Evolutionary conservation across 2,797 vertebrate species (phyloP), one percentile per base, ranked within the genome.

Genomic region (Echiichthys vipera): DNA sequence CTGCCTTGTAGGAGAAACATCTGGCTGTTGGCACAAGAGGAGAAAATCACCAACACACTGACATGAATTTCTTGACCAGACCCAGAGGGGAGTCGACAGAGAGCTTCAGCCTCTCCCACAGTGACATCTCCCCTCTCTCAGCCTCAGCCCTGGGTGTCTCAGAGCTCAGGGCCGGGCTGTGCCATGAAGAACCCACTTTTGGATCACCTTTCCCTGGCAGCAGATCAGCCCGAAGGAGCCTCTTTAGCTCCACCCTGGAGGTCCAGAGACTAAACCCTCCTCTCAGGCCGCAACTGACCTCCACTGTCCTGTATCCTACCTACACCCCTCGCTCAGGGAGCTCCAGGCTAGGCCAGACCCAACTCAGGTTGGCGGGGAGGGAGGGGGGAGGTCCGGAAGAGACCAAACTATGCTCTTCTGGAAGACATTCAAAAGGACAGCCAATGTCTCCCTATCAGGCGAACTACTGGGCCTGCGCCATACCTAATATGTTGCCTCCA

Each of bases 391-490:
- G 20, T 5, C 18, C 32, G 20, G 30, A 2, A 40, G 69, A 74
- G 7, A 63, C 12, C 18, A 39, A 40, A 45, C n/a, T 24, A 10
- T 42, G 7, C 30, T 83, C 81, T 20, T 42, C 49, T 54, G 43
- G 39, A 17, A 54, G 32, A 13, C 59, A 49, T 47, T 74, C 49
- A 40, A 84, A 84, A 32, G 65, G 37, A 25, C 53, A 24, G 3
- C 51, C 66, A 39, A 81, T 83, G 79, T 93, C 95, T 0, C 88
- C 93, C 5, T 90, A 94, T 78, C 95, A 96, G 81, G 92, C 93
- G 0, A 91, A 96, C 77, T 97, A 97, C 89, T 97, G 98, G 97
- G 94, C 95, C 0, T 97, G 95, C 47, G 95, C 95, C 62, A 95
- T 98, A 24, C 97, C 97, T 0, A 93, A 93, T 62, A 86, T 91